phyloP scores from a whole-genome alignment of 2,113 vertebrate genomes.

The Esox niger region DNA sequence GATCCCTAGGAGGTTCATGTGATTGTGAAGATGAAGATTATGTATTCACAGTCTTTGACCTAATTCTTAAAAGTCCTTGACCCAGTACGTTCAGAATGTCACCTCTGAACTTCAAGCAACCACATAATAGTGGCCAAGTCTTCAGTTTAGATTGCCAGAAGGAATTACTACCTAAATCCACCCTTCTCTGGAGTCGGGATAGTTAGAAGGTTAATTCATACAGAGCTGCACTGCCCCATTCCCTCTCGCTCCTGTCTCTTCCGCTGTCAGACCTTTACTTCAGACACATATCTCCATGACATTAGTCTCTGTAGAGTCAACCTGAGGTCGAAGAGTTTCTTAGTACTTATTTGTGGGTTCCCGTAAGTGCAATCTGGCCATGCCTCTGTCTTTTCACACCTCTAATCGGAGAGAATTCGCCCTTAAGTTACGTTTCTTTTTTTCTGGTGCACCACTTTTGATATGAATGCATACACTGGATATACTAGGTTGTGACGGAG shows the following conservation, averaged over 20 bases:
- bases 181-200: slow-evolving; percentile 3
- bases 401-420: slow-evolving; percentile 12
- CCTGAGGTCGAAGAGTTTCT: slow-evolving; percentile 8
- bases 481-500: background rate
- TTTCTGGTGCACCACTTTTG: slow-evolving; percentile 3
- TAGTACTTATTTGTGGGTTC: background rate
- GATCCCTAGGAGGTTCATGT: slow-evolving; percentile 2
- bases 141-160: slow-evolving; percentile 10
- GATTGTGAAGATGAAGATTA: slow-evolving; percentile 15
- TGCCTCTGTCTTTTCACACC: background rate
- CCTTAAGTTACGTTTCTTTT: slow-evolving; percentile 19
- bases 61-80: slow-evolving; percentile 28
- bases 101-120: slow-evolving; percentile 26
- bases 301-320: slow-evolving; percentile 3
- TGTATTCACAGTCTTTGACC: slow-evolving; percentile 14
- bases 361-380: background rate
- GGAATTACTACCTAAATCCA: background rate
- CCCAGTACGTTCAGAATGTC: slow-evolving; percentile 7
- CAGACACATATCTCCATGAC: slow-evolving; percentile 1
- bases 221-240: slow-evolving; percentile 1
- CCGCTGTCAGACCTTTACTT: slow-evolving; percentile 4
- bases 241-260: slow-evolving; percentile 8
- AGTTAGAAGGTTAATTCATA: slow-evolving; percentile 28
- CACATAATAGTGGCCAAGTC: slow-evolving; percentile 7
- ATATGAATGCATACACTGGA: background rate